phyloP scores from a whole-genome alignment of 2,797 vertebrate genomes.

The Aphelocoma californica region DNA sequence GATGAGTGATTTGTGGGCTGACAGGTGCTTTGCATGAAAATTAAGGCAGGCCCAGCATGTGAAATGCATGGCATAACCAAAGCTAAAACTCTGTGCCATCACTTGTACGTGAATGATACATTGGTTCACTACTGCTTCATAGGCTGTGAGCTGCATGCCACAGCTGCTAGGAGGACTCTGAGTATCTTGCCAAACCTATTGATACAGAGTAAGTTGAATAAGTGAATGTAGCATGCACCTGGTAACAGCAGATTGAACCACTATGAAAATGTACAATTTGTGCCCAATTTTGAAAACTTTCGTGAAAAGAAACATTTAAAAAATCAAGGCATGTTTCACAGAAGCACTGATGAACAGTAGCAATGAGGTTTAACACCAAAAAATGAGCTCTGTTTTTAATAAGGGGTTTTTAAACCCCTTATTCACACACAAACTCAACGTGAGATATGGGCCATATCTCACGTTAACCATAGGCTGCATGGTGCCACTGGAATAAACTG shows the following conservation, averaged over 20 bases:
- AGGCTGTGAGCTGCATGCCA: not conserved
- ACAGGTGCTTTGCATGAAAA: not conserved
- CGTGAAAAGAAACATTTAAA: not conserved
- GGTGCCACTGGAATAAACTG: not conserved
- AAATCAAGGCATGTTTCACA: not conserved
- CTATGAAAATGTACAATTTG: not conserved
- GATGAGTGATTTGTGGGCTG: not conserved
- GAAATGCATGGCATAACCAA: not conserved
- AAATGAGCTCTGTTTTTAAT: not conserved
- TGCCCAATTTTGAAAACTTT: not conserved
- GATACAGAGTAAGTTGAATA: not conserved
- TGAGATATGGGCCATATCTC: not conserved
- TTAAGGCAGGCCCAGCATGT: not conserved
- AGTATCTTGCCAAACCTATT: not conserved
- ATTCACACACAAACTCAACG: not conserved
- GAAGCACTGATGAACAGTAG: not conserved
- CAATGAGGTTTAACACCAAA: not conserved
- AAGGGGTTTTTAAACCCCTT: not conserved
- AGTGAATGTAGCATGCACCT: not conserved
- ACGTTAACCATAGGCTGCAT: not conserved
- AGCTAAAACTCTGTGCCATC: not conserved
- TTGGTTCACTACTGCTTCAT: not conserved
- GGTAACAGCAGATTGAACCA: not conserved
- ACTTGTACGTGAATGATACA: not conserved
- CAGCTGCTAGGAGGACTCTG: not conserved